Evolutionary conservation across 2,888 invertebrate genomes (phyloP).

Genomic region (Poecilus cupreus): DNA sequence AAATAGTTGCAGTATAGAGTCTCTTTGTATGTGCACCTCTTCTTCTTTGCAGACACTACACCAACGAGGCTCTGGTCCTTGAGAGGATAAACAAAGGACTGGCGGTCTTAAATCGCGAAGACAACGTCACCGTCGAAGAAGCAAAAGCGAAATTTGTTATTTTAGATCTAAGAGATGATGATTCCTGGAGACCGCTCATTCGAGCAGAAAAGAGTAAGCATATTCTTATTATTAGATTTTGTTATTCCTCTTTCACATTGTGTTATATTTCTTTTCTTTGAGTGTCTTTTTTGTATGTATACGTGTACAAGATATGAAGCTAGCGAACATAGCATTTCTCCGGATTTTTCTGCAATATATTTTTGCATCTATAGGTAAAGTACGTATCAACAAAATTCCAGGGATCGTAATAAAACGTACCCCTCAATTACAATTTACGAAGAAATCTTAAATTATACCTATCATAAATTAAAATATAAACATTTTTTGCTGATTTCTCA

Average conservation of each 20-base stretch:
- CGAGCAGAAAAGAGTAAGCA: slow-evolving; percentile 65
- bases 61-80: slow-evolving; percentile 46
- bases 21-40: not conserved
- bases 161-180: slow-evolving; percentile 69
- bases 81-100: slow-evolving; percentile 46
- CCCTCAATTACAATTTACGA: no score
- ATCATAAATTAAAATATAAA: no score
- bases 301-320: not conserved
- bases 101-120: not conserved
- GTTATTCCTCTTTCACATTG: slow-evolving; percentile 56
- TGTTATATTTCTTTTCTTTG: not conserved
- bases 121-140: not conserved
- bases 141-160: slow-evolving; percentile 66
- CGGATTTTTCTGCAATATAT: no score
- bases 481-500: no score
- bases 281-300: not conserved
- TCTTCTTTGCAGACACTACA: slow-evolving; percentile 32
- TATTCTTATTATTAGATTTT: slow-evolving; percentile 38
- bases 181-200: slow-evolving; percentile 67
- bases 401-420: no score
- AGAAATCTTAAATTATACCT: no score
- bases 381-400: no score
- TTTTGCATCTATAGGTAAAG: no score
- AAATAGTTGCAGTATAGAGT: not conserved
- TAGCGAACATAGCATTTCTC: not conserved